These are phyloP conservation scores for Chirona hameri DNA, from an alignment of 2,888 invertebrate species.

Conservation along the genomic window DNA sequence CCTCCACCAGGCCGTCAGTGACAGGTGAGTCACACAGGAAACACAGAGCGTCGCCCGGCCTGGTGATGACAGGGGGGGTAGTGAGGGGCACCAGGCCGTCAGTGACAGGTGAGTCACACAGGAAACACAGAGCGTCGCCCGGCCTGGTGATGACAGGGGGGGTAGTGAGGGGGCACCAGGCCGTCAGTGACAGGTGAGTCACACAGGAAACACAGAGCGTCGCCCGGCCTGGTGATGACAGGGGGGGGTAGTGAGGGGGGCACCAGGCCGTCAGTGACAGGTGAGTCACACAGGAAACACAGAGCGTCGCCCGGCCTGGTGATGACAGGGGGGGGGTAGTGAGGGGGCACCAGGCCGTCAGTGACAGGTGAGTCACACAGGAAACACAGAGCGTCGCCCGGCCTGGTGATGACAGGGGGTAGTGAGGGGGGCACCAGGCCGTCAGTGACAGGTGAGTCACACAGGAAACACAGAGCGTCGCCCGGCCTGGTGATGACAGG, in stretches of 20 bases:
- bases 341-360: neutral
- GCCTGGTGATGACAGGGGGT: too few relatives aligned
- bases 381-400: neutral
- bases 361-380: neutral
- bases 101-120: neutral
- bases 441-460: neutral
- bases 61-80: too few relatives aligned
- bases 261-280: neutral
- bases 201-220: neutral
- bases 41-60: too few relatives aligned
- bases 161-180: too few relatives aligned
- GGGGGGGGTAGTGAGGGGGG: too few relatives aligned
- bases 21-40: neutral
- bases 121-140: neutral
- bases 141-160: too few relatives aligned
- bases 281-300: neutral
- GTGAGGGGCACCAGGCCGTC: neutral
- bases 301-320: too few relatives aligned
- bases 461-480: neutral
- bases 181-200: neutral
- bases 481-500: too few relatives aligned
- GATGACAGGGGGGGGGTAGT: too few relatives aligned
- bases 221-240: too few relatives aligned
- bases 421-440: neutral
- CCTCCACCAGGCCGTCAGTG: neutral